phyloP scores from a whole-genome alignment of 2,888 invertebrate species.

The Cosmia trapezina region DNA sequence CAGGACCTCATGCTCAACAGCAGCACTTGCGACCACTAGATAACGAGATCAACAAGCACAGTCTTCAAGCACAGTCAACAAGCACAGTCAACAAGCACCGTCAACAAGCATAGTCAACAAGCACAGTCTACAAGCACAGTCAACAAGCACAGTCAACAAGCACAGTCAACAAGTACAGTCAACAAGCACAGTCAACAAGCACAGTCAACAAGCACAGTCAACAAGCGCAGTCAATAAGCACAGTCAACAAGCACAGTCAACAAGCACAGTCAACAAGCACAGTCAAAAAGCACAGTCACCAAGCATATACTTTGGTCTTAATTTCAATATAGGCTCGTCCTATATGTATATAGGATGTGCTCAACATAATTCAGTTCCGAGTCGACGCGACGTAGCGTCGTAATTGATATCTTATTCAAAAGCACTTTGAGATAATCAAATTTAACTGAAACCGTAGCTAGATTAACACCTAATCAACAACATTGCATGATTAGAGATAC shows the following conservation, averaged over 20 bases:
- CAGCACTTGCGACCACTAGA: no score
- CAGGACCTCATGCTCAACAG: not conserved
- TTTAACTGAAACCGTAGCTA: slow-evolving; percentile 34
- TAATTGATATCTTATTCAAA: slow-evolving; percentile 58
- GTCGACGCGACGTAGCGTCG: slow-evolving; percentile 34
- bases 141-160: not conserved
- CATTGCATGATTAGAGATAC: slow-evolving; percentile 21
- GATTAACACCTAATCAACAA: slow-evolving; percentile 56
- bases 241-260: no score
- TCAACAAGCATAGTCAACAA: not conserved
- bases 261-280: no score
- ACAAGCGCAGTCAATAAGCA: no score
- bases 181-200: not conserved
- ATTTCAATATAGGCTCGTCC: not conserved
- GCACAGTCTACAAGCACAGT: not conserved
- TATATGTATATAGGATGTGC: not conserved
- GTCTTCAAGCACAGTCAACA: no score
- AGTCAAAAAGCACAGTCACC: no score
- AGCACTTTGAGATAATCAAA: slow-evolving; percentile 52
- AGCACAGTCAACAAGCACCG: not conserved
- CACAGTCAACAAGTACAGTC: not conserved
- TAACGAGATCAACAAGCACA: no score
- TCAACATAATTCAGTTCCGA: slow-evolving; percentile 45
- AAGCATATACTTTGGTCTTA: not conserved
- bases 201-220: not conserved